Percentiles rank a stretch among this genome's conserved stretches.
These are phyloP conservation scores for Nettapus auritus DNA, from an alignment of 2,113 vertebrate species.

Conservation along the genomic window DNA sequence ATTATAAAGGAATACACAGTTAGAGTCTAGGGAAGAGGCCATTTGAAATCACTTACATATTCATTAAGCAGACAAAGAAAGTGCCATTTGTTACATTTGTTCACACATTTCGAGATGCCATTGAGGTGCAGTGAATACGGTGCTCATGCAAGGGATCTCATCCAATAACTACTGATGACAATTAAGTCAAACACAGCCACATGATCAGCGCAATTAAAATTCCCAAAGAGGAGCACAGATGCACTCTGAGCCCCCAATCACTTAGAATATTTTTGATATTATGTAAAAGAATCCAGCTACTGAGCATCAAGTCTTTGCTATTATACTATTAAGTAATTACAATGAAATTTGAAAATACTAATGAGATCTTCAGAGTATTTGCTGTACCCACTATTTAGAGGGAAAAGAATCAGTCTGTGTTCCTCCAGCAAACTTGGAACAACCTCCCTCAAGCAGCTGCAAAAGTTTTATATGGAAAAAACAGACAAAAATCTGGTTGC, in stretches of 20 bases:
- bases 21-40: background rate
- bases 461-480: background rate
- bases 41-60: background rate
- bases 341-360: conserved; percentile 51
- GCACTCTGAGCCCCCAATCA: conserved; percentile 3
- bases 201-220: conserved; percentile 57
- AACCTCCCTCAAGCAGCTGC: conserved; percentile 2
- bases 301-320: conserved; percentile 38
- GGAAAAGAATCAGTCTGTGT: background rate
- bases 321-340: conserved; percentile 59
- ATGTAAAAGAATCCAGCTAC: conserved; percentile 42
- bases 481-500: background rate
- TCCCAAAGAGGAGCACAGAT: conserved; percentile 46
- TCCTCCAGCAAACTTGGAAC: background rate
- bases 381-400: background rate
- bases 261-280: conserved; percentile 46
- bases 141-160: background rate
- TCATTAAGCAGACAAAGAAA: conserved; percentile 18
- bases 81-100: background rate
- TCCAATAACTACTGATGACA: conserved; percentile 18
- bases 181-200: conserved; percentile 47
- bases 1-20: background rate
- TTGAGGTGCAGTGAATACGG: background rate
- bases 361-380: conserved; percentile 19
- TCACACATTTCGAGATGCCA: background rate